Conservation (phyloP, 2,797 vertebrate genomes). For the Chaunax sp. region DNA sequence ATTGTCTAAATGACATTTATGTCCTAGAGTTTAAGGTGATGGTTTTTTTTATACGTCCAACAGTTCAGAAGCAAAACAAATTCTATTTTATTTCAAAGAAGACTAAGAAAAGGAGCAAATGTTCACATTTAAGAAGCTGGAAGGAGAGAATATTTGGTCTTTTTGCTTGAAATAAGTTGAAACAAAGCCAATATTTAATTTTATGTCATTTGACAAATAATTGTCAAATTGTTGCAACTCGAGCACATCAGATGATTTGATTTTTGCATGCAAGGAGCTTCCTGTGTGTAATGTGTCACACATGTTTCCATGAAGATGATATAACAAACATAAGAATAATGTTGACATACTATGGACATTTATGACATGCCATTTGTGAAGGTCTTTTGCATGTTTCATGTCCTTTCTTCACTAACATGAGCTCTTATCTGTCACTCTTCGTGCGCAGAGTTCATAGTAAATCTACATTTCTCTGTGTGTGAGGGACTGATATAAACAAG, state of each 20-base stretch:
- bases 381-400: not conserved
- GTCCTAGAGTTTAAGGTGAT: too few species aligned
- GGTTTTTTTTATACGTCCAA: too few species aligned
- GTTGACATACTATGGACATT: not conserved
- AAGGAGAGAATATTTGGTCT: not conserved
- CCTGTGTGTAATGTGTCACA: not conserved
- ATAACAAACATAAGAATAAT: not conserved
- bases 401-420: not conserved
- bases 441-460: constrained; percentile 17
- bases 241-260: not conserved
- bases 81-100: not conserved
- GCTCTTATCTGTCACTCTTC: not conserved
- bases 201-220: not conserved
- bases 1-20: too few species aligned
- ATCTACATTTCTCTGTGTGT: constrained; percentile 20
- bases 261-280: not conserved
- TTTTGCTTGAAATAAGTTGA: not conserved
- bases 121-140: not conserved
- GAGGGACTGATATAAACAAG: constrained; percentile 62
- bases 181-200: not conserved
- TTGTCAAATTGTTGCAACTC: not conserved
- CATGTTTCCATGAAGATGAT: not conserved
- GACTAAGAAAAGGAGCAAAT: not conserved
- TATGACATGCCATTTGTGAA: not conserved
- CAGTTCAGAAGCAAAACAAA: not conserved